A percentile compares a stretch with the other conserved stretches of the same genome.
phyloP scores from a whole-genome alignment of 2,888 invertebrate species.

The Drosophila siamana region DNA sequence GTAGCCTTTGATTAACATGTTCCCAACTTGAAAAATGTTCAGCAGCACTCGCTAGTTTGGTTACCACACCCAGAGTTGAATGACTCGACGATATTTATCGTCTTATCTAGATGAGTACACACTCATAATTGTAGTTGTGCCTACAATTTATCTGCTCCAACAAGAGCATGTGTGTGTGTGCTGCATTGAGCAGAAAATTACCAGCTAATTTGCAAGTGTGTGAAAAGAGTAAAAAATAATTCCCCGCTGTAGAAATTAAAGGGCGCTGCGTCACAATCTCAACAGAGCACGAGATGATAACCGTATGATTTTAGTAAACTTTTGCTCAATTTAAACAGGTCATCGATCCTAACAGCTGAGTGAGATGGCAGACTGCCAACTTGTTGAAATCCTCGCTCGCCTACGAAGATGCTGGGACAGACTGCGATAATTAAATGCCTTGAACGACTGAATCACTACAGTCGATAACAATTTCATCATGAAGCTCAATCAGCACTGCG shows the following conservation, averaged over 20 bases:
- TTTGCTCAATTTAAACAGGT: conserved; percentile 8
- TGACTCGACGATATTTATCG: conserved; percentile 25
- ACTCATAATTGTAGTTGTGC: conserved; percentile 4
- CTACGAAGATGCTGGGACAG: neutral
- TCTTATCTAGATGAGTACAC: conserved; percentile 25
- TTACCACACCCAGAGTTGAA: conserved; percentile 13
- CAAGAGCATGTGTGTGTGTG: neutral
- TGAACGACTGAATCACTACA: neutral
- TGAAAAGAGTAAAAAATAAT: conserved; percentile 7
- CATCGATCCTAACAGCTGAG: neutral
- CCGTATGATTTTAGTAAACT: neutral
- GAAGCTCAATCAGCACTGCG: neutral
- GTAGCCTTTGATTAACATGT: conserved; percentile 31
- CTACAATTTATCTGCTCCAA: neutral
- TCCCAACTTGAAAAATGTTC: conserved; percentile 1
- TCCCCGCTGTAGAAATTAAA: neutral
- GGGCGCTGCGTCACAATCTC: conserved; percentile 28
- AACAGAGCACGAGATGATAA: conserved; percentile 10
- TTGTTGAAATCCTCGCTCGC: neutral
- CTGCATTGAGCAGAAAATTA: neutral
- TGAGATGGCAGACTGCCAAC: neutral
- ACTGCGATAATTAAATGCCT: neutral
- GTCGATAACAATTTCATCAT: neutral
- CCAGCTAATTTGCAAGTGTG: conserved; percentile 13
- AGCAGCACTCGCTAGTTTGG: conserved; percentile 1